These are phyloP conservation scores for Macrophya annulata DNA, from an alignment of 2,888 invertebrate genomes.

Conservation along the genomic window DNA sequence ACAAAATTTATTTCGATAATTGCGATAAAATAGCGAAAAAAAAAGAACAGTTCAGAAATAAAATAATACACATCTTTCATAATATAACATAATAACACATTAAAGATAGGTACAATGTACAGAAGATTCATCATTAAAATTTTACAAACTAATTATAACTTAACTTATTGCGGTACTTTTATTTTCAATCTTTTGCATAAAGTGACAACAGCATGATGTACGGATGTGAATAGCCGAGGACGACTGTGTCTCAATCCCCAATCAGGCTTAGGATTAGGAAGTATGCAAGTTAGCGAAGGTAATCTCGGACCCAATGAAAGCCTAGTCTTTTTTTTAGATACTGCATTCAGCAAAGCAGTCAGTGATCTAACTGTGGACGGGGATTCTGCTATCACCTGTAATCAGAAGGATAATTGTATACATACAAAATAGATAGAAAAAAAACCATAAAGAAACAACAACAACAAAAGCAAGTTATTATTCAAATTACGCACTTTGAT, in stretches of 20 bases:
- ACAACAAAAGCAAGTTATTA: not conserved
- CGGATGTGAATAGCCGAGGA: conserved; percentile 65
- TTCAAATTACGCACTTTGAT: conserved; percentile 59
- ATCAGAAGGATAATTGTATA: not conserved
- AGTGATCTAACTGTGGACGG: conserved; percentile 7
- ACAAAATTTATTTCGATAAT: conserved; percentile 72
- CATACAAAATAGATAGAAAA: not conserved
- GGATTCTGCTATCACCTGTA: conserved; percentile 39
- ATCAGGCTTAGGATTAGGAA: conserved; percentile 70
- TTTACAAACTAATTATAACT: conserved; percentile 14
- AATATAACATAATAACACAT: conserved; percentile 63
- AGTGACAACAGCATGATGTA: conserved; percentile 63
- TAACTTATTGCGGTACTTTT: conserved; percentile 54
- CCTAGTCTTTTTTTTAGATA: conserved; percentile 27
- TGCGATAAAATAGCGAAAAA: conserved; percentile 14
- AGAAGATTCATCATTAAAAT: conserved; percentile 51
- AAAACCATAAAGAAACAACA: not conserved
- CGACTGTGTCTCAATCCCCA: conserved; percentile 66
- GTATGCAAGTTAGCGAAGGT: not conserved
- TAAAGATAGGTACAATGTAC: conserved; percentile 70
- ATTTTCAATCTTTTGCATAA: conserved; percentile 63
- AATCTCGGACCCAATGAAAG: conserved; percentile 13
- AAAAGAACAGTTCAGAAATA: conserved; percentile 66
- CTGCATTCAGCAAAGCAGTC: not conserved
- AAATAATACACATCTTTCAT: conserved; percentile 68